phyloP scores from a whole-genome alignment of 1,140 invertebrate species.

The Drosophila guanche region DNA sequence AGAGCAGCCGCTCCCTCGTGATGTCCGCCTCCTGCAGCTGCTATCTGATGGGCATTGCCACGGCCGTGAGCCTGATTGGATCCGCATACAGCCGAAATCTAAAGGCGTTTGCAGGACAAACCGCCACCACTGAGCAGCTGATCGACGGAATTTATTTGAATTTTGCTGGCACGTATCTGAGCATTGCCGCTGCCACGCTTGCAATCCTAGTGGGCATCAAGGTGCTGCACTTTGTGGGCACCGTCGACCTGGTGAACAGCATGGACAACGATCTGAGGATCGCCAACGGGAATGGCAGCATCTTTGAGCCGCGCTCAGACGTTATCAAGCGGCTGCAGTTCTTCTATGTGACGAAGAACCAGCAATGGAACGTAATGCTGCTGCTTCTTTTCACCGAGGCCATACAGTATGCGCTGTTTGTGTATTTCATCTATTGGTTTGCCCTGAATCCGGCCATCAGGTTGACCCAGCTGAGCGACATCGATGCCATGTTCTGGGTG shows the following conservation, averaged over 20 bases:
- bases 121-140: constrained; percentile 42
- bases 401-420: constrained; percentile 73
- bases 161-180: constrained; percentile 72
- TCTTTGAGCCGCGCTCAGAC: constrained; percentile 67
- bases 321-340: constrained; percentile 76
- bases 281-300: constrained; percentile 73
- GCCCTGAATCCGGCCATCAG: constrained; percentile 61
- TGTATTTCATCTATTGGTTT: constrained; percentile 78
- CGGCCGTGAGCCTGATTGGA: constrained; percentile 71
- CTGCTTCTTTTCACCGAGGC: constrained; percentile 73
- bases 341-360: constrained; percentile 80
- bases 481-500: constrained; percentile 73
- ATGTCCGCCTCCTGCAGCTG: constrained; percentile 67
- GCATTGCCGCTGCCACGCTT: constrained; percentile 56
- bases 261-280: constrained; percentile 78
- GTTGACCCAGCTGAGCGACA: constrained; percentile 46
- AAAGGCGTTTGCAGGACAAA: constrained; percentile 36
- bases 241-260: constrained; percentile 66
- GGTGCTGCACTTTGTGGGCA: constrained; percentile 67
- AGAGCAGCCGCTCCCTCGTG: constrained; percentile 57
- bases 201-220: constrained; percentile 70
- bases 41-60: constrained; percentile 71
- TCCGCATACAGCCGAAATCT: constrained; percentile 60
- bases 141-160: constrained; percentile 74
- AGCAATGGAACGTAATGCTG: constrained; percentile 72